A percentile compares a stretch with the other conserved stretches of the same genome.
phyloP scores from a whole-genome alignment of 1,140 invertebrate genomes.

The Leptinotarsa lineolata region DNA sequence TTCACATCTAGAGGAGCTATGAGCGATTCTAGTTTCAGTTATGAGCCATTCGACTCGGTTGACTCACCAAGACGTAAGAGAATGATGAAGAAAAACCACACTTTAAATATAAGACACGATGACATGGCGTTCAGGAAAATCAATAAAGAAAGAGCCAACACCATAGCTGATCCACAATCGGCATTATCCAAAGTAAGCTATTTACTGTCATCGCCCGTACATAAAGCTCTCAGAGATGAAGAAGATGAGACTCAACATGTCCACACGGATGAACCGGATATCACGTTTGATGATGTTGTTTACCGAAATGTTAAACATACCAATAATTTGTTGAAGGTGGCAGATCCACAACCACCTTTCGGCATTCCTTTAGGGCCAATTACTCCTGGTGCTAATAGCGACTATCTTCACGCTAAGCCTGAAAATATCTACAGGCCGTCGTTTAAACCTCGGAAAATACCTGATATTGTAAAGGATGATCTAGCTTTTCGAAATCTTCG shows the following conservation, averaged over 20 bases:
- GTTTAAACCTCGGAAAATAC: conserved; percentile 70
- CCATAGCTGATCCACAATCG: conserved; percentile 62
- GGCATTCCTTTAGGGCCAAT: conserved; percentile 85
- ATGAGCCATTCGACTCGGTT: conserved; percentile 50
- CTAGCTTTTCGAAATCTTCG: conserved; percentile 81
- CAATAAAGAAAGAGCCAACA: conserved; percentile 62
- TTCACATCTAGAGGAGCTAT: conserved; percentile 40
- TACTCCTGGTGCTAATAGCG: conserved; percentile 72
- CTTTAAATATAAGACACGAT: conserved; percentile 70
- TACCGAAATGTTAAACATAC: conserved; percentile 78
- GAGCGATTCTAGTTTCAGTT: conserved; percentile 52
- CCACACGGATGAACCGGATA: conserved; percentile 79
- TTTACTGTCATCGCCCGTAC: conserved; percentile 71
- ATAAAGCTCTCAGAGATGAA: conserved; percentile 56
- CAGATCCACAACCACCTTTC: conserved; percentile 85
- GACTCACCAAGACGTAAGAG: conserved; percentile 46
- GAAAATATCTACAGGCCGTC: conserved; percentile 63
- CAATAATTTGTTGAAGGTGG: conserved; percentile 71
- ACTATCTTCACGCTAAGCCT: conserved; percentile 80
- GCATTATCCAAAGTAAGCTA: conserved; percentile 70
- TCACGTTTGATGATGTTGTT: conserved; percentile 81
- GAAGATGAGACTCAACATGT: conserved; percentile 58
- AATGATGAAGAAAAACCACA: conserved; percentile 53
- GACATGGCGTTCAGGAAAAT: conserved; percentile 80
- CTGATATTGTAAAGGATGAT: conserved; percentile 85